Conservation (phyloP, 2,797 vertebrate genomes). For the Pseudomugil gertrudae region DNA sequence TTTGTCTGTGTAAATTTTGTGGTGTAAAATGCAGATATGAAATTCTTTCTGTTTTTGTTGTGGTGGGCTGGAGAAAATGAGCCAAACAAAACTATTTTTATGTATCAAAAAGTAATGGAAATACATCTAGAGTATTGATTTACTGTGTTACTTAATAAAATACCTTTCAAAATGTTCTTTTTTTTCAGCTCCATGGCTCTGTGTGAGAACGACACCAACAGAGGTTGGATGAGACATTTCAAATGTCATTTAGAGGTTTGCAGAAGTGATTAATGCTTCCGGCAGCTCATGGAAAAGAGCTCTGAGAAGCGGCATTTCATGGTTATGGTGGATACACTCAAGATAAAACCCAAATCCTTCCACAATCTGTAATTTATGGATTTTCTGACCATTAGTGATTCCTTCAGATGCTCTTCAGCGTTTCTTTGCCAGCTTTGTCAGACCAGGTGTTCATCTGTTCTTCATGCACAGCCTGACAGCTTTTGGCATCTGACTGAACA, state of each 20-base stretch:
- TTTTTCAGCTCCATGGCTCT: slow-evolving; percentile 5
- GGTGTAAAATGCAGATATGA: neutral
- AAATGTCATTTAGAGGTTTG: slow-evolving; percentile 13
- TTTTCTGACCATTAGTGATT: slow-evolving; percentile 53
- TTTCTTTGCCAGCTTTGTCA: slow-evolving; percentile 24
- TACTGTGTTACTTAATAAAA: neutral
- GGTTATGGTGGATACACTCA: slow-evolving; percentile 37
- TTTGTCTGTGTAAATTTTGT: slow-evolving; percentile 2
- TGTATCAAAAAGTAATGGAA: neutral
- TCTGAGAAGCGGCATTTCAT: slow-evolving; percentile 27
- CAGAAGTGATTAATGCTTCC: slow-evolving; percentile 37
- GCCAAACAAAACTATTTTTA: neutral
- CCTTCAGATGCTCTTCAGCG: slow-evolving; percentile 53
- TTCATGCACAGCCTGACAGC: slow-evolving; percentile 20
- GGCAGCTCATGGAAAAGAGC: slow-evolving; percentile 34
- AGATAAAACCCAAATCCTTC: slow-evolving; percentile 45
- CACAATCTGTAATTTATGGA: slow-evolving; percentile 47
- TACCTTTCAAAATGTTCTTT: neutral
- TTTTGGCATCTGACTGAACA: slow-evolving; percentile 31
- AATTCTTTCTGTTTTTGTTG: neutral
- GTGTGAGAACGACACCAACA: neutral
- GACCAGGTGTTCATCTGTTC: slow-evolving; percentile 51
- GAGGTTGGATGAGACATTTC: slow-evolving; percentile 21
- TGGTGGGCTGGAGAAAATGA: slow-evolving; percentile 9
- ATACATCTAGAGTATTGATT: neutral